Evolutionary conservation across 2,797 vertebrate species (phyloP), one percentile per base, ranked within the genome.

Genomic region (Setipinna tenuifilis): DNA sequence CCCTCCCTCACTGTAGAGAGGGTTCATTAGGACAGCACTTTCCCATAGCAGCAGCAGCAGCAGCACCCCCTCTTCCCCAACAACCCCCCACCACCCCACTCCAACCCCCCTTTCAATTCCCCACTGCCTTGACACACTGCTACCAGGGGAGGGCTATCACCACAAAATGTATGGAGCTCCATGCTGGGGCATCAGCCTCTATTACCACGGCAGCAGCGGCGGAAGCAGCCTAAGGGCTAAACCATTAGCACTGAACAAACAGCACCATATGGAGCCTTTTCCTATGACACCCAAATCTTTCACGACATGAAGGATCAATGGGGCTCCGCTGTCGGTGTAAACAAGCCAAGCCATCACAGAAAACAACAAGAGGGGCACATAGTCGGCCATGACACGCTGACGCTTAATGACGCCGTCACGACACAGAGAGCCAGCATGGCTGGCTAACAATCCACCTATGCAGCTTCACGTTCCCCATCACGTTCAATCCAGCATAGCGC

Each of bases 1-100:
- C 75, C 83, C 65, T 75, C 85, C 71, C 88, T 88, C 71, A 87
- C 35, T 85, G 85, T 83, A 19, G 71, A 86, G 91, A 90, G 71
- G 35, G 71, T 78, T 93, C 89, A 93, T 91, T 61, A 92, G 91
- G 91, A 88, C 90, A 90, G 78, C 12, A 48, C 88, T 91, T 93
- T 91, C 92, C 91, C 91, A 92, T 90, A 89, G 88, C 85, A 25
- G 82, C 71, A 88, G 81, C 46, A 62, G 16, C 65, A 83, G 68
- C 25, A 59, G 62, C 71, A 14, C 81, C 17, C 31, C 86, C 78
- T 87, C 50, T 10, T 54, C 50, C 50, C 50, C 50, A 54, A 9
- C 7, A 10, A 48, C 46, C 46, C 3, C 46, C 46, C 46, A 9
- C 50, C 50, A 54, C 50, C 50, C 2, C 50, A 2, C 50, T 3